These are phyloP conservation scores for Hycleus phaleratus DNA, from an alignment of 1,140 invertebrate species.

Conservation along the genomic window DNA sequence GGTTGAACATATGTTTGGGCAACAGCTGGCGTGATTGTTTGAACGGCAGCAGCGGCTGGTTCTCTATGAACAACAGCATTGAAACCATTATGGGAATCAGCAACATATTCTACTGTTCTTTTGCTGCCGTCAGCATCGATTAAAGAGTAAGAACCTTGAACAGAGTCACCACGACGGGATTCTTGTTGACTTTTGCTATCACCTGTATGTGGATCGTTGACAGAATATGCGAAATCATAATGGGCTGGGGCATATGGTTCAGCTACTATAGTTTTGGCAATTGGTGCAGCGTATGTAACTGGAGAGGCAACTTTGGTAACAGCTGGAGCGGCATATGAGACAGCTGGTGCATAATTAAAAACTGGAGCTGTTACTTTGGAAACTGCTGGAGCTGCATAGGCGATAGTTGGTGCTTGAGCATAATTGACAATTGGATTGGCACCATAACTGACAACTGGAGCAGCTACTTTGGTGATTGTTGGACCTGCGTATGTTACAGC, in stretches of 20 bases:
- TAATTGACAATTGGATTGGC: constrained; percentile 3
- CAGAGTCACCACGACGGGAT: constrained; percentile 25
- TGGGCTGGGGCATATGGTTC: constrained; percentile 25
- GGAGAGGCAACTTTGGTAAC: constrained; percentile 15
- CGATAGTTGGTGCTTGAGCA: constrained; percentile 19
- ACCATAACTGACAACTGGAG: constrained; percentile 36
- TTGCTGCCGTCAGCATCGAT: constrained; percentile 48
- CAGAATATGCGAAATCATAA: constrained; percentile 26
- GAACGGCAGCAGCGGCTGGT: constrained; percentile 27
- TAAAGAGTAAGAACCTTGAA: constrained; percentile 33
- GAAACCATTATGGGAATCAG: constrained; percentile 44
- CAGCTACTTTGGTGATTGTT: constrained; percentile 17
- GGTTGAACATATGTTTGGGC: constrained; percentile 16
- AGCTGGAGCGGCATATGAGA: constrained; percentile 16
- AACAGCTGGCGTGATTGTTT: constrained; percentile 24
- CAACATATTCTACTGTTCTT: constrained; percentile 46
- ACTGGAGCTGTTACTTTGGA: background rate
- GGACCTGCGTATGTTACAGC: constrained; percentile 3
- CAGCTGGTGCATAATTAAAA: background rate
- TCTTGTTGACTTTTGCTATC: constrained; percentile 29
- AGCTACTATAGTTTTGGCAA: constrained; percentile 33
- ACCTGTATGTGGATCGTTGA: constrained; percentile 46
- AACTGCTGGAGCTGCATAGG: constrained; percentile 17
- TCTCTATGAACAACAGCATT: constrained; percentile 43
- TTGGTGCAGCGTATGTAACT: constrained; percentile 35